These are phyloP conservation scores for Macaca nemestrina DNA, from an alignment of 2,113 vertebrate genomes.

Conservation along the genomic window DNA sequence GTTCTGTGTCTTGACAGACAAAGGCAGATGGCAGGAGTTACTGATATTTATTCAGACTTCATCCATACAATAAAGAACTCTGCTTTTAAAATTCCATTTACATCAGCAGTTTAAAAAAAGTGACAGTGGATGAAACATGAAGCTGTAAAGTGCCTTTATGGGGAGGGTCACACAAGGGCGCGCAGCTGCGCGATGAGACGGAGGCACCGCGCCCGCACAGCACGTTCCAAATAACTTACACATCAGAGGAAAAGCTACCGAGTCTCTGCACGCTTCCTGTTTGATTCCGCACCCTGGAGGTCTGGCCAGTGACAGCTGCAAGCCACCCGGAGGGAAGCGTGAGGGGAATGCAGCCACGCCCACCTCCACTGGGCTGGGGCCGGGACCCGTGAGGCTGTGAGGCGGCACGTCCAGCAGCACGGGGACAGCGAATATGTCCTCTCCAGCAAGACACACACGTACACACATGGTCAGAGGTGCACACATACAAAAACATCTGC, in stretches of 20 bases:
- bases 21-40: slow-evolving; percentile 65
- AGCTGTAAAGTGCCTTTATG: slow-evolving; percentile 84
- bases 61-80: slow-evolving; percentile 79
- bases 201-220: not conserved
- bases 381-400: slow-evolving; percentile 61
- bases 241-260: slow-evolving; percentile 43
- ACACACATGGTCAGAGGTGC: slow-evolving; percentile 68
- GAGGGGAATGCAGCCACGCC: not conserved
- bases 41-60: slow-evolving; percentile 81
- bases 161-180: slow-evolving; percentile 57
- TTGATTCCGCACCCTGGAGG: slow-evolving; percentile 67
- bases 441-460: slow-evolving; percentile 75
- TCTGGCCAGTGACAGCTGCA: slow-evolving; percentile 27
- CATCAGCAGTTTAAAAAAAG: slow-evolving; percentile 78
- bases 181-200: not conserved
- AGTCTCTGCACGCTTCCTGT: slow-evolving; percentile 54
- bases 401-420: slow-evolving; percentile 81
- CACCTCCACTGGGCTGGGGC: not conserved
- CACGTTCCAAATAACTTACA: slow-evolving; percentile 81
- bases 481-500: not conserved
- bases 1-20: not conserved
- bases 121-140: slow-evolving; percentile 60
- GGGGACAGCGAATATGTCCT: slow-evolving; percentile 82
- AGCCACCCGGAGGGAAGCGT: not conserved
- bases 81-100: slow-evolving; percentile 77